These are phyloP conservation scores for Porites cylindrica DNA, from an alignment of 92 coral and sea anemone genomes.

Conservation along the genomic window DNA sequence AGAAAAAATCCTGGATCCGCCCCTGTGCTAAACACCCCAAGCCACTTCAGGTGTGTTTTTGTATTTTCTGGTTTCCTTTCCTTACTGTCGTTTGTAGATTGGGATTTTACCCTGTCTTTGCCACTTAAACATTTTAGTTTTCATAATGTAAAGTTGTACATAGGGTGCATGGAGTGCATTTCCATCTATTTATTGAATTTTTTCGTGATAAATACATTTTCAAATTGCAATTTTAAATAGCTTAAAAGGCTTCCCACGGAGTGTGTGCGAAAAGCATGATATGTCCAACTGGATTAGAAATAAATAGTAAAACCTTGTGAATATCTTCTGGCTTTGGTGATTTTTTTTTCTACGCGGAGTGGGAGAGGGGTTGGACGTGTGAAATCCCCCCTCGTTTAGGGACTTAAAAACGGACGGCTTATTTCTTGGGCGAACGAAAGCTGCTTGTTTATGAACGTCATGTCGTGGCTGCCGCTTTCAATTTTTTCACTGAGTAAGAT, in stretches of 20 bases:
- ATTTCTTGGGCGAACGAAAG: too few relatives aligned
- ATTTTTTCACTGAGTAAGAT: too few relatives aligned
- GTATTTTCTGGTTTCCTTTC: not conserved
- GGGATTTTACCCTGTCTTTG: not conserved
- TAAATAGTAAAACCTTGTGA: not conserved
- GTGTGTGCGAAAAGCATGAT: not conserved
- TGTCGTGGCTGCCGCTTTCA: too few relatives aligned
- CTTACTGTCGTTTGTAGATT: not conserved
- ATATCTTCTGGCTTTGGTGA: not conserved
- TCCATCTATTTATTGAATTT: not conserved
- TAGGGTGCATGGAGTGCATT: not conserved
- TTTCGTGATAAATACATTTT: not conserved
- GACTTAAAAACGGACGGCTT: too few relatives aligned
- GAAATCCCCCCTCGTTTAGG: too few relatives aligned
- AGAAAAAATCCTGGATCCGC: too few relatives aligned
- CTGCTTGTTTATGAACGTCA: too few relatives aligned
- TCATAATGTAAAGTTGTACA: not conserved
- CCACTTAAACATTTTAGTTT: not conserved
- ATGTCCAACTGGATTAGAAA: not conserved
- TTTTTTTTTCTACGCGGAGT: not conserved
- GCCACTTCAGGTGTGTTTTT: not conserved
- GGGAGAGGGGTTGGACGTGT: too few relatives aligned
- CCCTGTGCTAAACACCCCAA: not conserved
- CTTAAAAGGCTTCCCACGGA: not conserved
- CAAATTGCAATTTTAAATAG: not conserved